phyloP scores from a whole-genome alignment of 2,797 vertebrate genomes.

The Pogoniulus pusillus region DNA sequence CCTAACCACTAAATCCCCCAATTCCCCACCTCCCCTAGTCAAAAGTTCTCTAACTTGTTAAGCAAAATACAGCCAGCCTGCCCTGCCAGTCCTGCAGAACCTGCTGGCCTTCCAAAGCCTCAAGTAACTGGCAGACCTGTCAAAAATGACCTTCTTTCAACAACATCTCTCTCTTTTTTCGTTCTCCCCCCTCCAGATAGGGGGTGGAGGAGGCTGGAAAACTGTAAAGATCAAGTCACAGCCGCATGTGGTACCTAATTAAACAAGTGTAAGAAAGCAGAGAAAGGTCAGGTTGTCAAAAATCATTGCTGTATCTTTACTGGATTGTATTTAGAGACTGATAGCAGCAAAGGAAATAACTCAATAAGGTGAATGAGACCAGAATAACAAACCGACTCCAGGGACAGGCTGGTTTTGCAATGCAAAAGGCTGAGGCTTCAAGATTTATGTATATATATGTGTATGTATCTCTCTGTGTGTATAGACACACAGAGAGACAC shows the following conservation, averaged over 20 bases:
- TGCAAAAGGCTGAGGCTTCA: conserved; percentile 5
- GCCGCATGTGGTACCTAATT: conserved; percentile 78
- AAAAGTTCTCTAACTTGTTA: conserved; percentile 37
- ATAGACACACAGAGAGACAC: background rate
- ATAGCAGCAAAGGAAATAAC: conserved; percentile 78
- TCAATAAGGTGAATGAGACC: conserved; percentile 74
- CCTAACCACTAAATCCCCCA: conserved; percentile 28
- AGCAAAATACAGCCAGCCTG: conserved; percentile 60
- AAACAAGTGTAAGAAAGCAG: conserved; percentile 80
- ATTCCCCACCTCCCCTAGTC: conserved; percentile 12
- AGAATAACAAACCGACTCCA: conserved; percentile 73
- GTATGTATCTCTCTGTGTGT: background rate
- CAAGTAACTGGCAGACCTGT: conserved; percentile 72
- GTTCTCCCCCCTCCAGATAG: background rate
- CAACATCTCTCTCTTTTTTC: conserved; percentile 70
- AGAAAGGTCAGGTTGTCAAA: conserved; percentile 83
- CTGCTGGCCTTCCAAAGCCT: conserved; percentile 31
- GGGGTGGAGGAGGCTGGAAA: conserved; percentile 45
- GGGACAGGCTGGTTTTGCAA: conserved; percentile 29
- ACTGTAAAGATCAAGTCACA: conserved; percentile 77
- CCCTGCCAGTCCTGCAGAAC: conserved; percentile 28
- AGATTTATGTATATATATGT: background rate
- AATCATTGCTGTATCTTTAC: conserved; percentile 80
- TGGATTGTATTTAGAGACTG: conserved; percentile 79
- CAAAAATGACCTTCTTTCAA: conserved; percentile 78